Base-by-base conservation (phyloP, 1,140 invertebrate species). In the Cyphomyrmex costatus region DNA sequence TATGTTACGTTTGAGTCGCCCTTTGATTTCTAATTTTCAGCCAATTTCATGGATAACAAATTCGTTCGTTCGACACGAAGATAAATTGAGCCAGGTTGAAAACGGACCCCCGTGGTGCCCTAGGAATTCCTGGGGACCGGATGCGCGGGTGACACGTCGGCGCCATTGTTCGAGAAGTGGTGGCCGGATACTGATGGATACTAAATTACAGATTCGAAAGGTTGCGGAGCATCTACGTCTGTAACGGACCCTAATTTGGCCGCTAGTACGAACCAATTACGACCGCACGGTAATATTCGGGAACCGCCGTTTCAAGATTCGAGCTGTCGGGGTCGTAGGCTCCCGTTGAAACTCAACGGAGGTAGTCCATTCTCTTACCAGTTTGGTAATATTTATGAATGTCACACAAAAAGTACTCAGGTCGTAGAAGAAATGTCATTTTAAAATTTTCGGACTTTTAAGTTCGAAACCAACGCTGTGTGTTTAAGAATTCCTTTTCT, bases 191-290 rank as follows among this genome's bases (percentile, higher is more conserved):
- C 33, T 56, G 46, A 68, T 76, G 74, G 85, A 88, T 89, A 91
- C 91, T 91, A 92, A 92, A 89, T 91, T 87, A 78, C 36, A 16
- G 30, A 58, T 74, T 53, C 24, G 71, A 82, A 86, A 91, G 58
- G 30, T 60, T 70, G 60, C 87, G 16, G 14, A 51, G 30, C 77
- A 12, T 49, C 63, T 49, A 42, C 16, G 30, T 49, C 74, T 85
- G 8, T 42, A 83, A 86, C 56, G 89, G 74, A 51, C 84, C 66
- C 56, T 24, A 84, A 91, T 91, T 90, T 90, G 86, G 70, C 85
- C 58, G 3, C 46, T 16, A 30, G 49, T 51, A 91, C 86, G 27
- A 51, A 12, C 73, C 83, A 90, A 91, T 92, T 92, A 91, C 27
- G 36, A 42, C 30, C n/a, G 27, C 58, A 24, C 68, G 30, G 68